These are phyloP conservation scores for Leucoraja ocellata DNA, from an alignment of 2,797 vertebrate species.

Conservation along the genomic window DNA sequence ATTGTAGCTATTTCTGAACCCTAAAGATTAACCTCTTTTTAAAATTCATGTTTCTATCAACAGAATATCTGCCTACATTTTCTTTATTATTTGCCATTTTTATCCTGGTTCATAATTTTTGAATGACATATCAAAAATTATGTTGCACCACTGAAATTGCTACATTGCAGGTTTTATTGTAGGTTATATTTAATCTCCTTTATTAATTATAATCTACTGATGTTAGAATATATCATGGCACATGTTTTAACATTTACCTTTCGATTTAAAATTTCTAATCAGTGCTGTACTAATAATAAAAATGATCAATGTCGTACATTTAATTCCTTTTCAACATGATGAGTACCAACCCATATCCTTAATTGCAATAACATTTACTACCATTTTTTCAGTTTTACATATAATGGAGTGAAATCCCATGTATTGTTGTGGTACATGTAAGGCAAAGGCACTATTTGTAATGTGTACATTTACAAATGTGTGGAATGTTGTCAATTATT, in stretches of 20 bases:
- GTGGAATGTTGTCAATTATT: conserved; percentile 28
- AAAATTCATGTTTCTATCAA: background rate
- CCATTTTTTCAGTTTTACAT: background rate
- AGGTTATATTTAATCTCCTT: background rate
- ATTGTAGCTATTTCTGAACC: conserved; percentile 9
- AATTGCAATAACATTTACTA: conserved; percentile 6
- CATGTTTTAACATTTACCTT: background rate
- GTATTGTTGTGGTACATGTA: background rate
- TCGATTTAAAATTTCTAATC: background rate
- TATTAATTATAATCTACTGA: background rate
- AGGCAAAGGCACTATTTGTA: background rate
- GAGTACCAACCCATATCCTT: background rate
- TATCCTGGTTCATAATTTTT: background rate
- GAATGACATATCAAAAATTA: background rate
- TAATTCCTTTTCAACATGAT: background rate
- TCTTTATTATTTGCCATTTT: background rate
- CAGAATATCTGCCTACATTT: background rate
- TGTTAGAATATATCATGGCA: background rate
- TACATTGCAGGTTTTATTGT: conserved; percentile 15
- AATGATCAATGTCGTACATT: background rate
- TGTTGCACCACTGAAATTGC: background rate
- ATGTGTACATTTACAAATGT: conserved; percentile 11
- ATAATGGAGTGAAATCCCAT: background rate
- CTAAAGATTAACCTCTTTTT: background rate
- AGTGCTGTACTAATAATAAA: background rate